Conservation (phyloP, 2,113 vertebrate species). For the Neodontobutis hainanensis region DNA sequence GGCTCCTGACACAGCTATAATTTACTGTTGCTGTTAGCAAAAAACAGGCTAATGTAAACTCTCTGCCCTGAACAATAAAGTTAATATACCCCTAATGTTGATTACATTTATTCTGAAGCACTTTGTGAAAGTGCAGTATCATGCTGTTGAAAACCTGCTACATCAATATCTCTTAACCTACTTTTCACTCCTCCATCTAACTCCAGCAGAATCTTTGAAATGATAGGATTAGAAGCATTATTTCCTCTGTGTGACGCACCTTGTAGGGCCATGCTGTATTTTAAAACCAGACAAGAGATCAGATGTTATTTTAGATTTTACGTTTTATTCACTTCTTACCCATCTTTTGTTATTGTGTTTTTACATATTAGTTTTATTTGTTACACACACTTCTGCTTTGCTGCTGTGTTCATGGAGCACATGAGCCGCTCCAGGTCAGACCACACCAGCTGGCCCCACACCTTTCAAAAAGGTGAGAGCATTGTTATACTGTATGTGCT, state of each 20-base stretch:
- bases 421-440: slow-evolving; percentile 10
- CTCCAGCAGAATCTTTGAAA: not conserved
- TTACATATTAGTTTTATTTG: not conserved
- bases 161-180: slow-evolving; percentile 5
- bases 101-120: not conserved
- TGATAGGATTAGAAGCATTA: not conserved
- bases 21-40: not conserved
- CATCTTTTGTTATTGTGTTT: no score
- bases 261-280: not conserved
- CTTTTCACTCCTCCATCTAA: slow-evolving; percentile 1
- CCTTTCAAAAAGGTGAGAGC: not conserved
- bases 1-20: not conserved
- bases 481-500: slow-evolving; percentile 2
- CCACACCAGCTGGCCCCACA: slow-evolving; percentile 11
- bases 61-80: not conserved
- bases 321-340: not conserved
- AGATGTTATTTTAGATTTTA: not conserved
- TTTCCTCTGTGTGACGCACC: not conserved
- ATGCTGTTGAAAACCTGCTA: not conserved
- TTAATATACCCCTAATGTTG: not conserved
- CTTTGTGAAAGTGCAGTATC: slow-evolving; percentile 8
- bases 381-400: not conserved
- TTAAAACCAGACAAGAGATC: not conserved
- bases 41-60: slow-evolving; percentile 1
- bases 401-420: not conserved